phyloP scores from a whole-genome alignment of 2,888 invertebrate genomes.

The Drosophila imparisetae region DNA sequence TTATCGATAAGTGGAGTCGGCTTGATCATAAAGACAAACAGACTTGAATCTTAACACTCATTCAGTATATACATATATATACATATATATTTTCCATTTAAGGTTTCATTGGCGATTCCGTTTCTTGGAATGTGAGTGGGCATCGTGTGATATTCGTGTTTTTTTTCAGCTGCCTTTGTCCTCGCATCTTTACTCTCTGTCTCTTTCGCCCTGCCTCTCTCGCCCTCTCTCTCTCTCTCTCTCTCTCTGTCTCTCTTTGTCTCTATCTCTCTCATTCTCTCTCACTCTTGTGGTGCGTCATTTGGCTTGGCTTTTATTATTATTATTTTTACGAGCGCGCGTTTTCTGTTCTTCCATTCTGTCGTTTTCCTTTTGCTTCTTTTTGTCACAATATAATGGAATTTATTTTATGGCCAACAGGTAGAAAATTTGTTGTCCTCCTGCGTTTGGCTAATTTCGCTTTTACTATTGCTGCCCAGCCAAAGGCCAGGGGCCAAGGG shows the following conservation, averaged over 20 bases:
- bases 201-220: background rate
- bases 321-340: slow-evolving; percentile 75
- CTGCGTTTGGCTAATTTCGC: slow-evolving; percentile 74
- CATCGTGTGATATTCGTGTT: slow-evolving; percentile 27
- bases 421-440: slow-evolving; percentile 77
- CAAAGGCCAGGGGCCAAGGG: slow-evolving; percentile 49
- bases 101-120: background rate
- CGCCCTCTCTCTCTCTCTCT: background rate
- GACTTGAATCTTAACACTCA: too few species aligned
- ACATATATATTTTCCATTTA: background rate
- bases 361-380: slow-evolving; percentile 12
- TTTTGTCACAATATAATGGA: slow-evolving; percentile 74
- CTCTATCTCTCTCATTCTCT: background rate
- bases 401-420: slow-evolving; percentile 82
- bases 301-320: slow-evolving; percentile 78
- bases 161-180: slow-evolving; percentile 45
- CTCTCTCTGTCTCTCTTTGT: slow-evolving; percentile 9
- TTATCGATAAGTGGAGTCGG: too few species aligned
- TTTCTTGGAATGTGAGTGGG: slow-evolving; percentile 1
- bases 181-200: slow-evolving; percentile 15
- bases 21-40: too few species aligned
- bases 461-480: slow-evolving; percentile 70
- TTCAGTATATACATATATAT: too few species aligned
- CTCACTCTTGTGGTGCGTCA: slow-evolving; percentile 46
- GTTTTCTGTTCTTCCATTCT: slow-evolving; percentile 47